Base-by-base conservation (phyloP, 2,797 vertebrate species). In the Tinamus major region DNA sequence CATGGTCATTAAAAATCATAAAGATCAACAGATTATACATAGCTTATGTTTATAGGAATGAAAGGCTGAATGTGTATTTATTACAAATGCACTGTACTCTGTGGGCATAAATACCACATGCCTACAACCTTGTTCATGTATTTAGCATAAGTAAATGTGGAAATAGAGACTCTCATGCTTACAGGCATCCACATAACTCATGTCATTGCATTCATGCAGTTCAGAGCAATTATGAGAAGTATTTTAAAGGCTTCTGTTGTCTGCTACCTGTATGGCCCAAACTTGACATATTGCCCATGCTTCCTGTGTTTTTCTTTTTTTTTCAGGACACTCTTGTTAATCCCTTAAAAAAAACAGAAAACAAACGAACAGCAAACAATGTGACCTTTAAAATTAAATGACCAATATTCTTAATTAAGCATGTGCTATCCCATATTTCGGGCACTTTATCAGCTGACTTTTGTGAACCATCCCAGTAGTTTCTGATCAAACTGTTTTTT, bases 351-450 rank as follows among this genome's bases (percentile, higher is more conserved):
- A 49, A 26, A 51, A 51, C 48, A 49, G 23, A 49, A 49, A 90
- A 69, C 4, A 79, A 90, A 67, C 19, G 37, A 81, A 33, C 11
- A 64, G 46, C n/a, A 79, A 58, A 49, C 4, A 19, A 59, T 0
- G 0, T 17, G 76, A 42, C 16, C 19, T 56, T 74, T 62, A 13
- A 61, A 58, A 61, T 7, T 29, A 88, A n/a, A 79, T 58, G 12
- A 76, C 16, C 13, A n/a, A 14, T 80, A 56, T 68, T 93, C 62
- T 41, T 62, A 89, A 48, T 95, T 90, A 78, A 95, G 68, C 48
- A n/a, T 19, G 42, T 41, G 59, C 79, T 80, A 37, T 87, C 89
- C 87, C 89, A 68, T 61, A 41, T 44, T 94, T 74, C 59, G 79
- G 35, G 41, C 3, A 88, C 53, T 39, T 92, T 42, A 78, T 72